phyloP scores from a whole-genome alignment of 2,797 vertebrate species.

The Spondyliosoma cantharus region DNA sequence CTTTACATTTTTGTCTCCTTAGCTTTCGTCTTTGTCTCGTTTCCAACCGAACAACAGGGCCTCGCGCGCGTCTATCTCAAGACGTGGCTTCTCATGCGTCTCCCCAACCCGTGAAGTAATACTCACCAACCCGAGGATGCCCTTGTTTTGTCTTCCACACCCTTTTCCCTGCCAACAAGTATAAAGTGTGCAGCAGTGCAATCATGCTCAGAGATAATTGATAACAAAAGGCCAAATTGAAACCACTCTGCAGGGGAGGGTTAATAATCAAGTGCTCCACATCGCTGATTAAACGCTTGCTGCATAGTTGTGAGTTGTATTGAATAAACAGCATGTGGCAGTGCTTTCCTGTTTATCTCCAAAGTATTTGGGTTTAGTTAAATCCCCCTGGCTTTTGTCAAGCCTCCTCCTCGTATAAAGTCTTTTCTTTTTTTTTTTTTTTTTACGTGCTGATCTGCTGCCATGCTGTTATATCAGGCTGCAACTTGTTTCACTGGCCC shows the following conservation, averaged over 20 bases:
- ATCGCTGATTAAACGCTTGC: conserved; percentile 74
- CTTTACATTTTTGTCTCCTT: not conserved
- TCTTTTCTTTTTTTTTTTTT: conserved; percentile 49
- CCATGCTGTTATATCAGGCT: conserved; percentile 54
- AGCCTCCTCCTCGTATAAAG: conserved; percentile 61
- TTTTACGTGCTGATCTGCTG: conserved; percentile 55
- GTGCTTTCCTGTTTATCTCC: conserved; percentile 74
- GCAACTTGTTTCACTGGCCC: conserved; percentile 57
- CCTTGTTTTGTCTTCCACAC: conserved; percentile 47
- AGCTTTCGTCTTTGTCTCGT: conserved; percentile 23
- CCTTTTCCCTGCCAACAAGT: conserved; percentile 44
- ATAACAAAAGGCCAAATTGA: conserved; percentile 76
- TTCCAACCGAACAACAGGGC: conserved; percentile 19
- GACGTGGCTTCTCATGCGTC: conserved; percentile 36
- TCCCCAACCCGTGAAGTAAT: conserved; percentile 41
- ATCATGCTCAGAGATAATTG: conserved; percentile 73
- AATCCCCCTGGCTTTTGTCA: conserved; percentile 70
- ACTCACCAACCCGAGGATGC: conserved; percentile 30
- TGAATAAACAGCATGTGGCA: conserved; percentile 73
- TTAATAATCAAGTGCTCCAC: conserved; percentile 74
- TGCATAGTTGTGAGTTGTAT: conserved; percentile 61
- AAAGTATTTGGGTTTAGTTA: conserved; percentile 64
- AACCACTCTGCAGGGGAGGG: conserved; percentile 71
- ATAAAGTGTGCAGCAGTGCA: conserved; percentile 61
- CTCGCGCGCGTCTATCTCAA: conserved; percentile 13